Evolutionary conservation across 2,113 vertebrate species (phyloP), one percentile per base, ranked within the genome.

Genomic region (Seriola dumerili): DNA sequence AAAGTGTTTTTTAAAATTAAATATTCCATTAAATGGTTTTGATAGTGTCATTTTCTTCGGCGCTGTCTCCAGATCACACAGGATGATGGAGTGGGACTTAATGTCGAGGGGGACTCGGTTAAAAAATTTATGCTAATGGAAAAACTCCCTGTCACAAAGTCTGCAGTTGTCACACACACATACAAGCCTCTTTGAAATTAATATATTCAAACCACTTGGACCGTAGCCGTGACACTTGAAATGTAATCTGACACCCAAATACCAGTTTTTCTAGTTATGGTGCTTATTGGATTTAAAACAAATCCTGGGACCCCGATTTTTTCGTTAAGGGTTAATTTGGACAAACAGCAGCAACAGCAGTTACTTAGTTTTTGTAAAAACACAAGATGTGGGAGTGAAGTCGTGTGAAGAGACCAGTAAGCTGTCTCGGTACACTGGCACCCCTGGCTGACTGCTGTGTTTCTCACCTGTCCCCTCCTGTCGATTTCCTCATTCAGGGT

Each of bases 401-500:
- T 36, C 0, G 32, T 62, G 32, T 19, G 17, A 32, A 58, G n/a
- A 80, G 19, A 36, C 16, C n/a, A 7, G 58, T 80, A 29, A 23
- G 21, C 13, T 12, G 50, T 38, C 32, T 40, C 23, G 23, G 23
- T 23, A 23, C 23, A 23, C 29, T 29, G 29, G 29, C 29, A 2
- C 29, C 29, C 29, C 29, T 29, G 29, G 58, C 59, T 54, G n/a
- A 21, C 14, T 4, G 40, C 50, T n/a, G 13, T 4, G 16, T 64
- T 64, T 44, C 88, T 96, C 85, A 99, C 98, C 97, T 96, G 83
- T 80, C 94, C 89, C 77, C 96, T 96, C 81, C 94, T 93, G 92
- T 99, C 97, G 0, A 94, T 90, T 88, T 98, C 97, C 72, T 98
- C 97, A 13, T 95, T 95, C 85, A 95, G 93, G 91, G 91, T 96